Percentiles rank a stretch among this genome's conserved stretches.
Conservation (phyloP, 1,140 invertebrate genomes). For the Aporrectodea caliginosa region DNA sequence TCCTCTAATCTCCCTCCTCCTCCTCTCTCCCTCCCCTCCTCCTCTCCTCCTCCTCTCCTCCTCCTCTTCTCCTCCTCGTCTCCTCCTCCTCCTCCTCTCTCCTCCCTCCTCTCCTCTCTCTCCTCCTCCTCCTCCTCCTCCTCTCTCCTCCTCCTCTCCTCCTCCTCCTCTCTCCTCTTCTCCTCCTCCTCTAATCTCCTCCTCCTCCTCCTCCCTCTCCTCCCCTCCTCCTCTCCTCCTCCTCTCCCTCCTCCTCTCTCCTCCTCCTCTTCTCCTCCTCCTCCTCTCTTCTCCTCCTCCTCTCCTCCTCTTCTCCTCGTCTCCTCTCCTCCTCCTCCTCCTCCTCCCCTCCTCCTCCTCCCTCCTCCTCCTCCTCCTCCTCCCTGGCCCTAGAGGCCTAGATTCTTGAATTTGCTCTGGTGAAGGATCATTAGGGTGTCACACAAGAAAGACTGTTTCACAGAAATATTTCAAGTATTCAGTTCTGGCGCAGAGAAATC, state of each 20-base stretch:
- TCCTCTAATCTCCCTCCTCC: not conserved
- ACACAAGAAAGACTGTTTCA: too few species aligned
- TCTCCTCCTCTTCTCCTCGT: not conserved
- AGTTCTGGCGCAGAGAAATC: too few species aligned
- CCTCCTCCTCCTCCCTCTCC: not conserved
- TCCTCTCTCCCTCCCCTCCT: not conserved
- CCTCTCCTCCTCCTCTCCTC: not conserved
- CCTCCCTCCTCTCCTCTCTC: not conserved
- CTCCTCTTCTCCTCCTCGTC: not conserved
- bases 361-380: too few species aligned
- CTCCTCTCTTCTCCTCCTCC: not conserved
- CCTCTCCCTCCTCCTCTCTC: not conserved
- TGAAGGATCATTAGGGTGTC: too few species aligned
- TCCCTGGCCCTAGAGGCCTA: too few species aligned
- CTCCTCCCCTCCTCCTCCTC: not conserved
- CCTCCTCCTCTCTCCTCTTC: not conserved
- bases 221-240: not conserved
- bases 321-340: not conserved
- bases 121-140: not conserved
- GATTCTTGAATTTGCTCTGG: too few species aligned
- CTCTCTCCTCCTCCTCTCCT: not conserved
- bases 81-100: not conserved
- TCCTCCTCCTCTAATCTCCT: not conserved
- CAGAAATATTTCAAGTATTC: too few species aligned
- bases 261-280: not conserved